phyloP scores from a whole-genome alignment of 2,888 invertebrate species.

The Microctonus aethiopoides region DNA sequence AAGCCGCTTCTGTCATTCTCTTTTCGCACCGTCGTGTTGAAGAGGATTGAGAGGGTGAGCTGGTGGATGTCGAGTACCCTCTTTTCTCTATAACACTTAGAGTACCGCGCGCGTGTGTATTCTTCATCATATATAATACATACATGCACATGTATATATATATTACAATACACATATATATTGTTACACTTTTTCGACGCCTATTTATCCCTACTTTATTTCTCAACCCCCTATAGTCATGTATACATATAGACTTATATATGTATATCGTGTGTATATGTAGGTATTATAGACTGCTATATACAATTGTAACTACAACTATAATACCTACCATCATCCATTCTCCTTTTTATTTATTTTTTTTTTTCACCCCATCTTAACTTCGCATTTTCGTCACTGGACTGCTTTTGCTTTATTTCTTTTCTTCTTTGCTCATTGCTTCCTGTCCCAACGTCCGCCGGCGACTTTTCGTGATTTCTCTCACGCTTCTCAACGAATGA shows the following conservation, averaged over 20 bases:
- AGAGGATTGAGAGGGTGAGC: constrained; percentile 39
- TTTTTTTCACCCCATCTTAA: neutral
- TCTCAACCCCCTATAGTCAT: constrained; percentile 21
- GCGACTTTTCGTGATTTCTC: constrained; percentile 66
- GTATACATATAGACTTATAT: no score
- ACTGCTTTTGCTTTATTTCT: neutral
- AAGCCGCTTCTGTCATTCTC: constrained; percentile 52
- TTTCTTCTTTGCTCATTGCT: neutral
- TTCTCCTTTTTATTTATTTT: neutral
- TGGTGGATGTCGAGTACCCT: constrained; percentile 36
- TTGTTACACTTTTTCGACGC: constrained; percentile 31
- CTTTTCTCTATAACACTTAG: constrained; percentile 27
- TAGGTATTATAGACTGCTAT: neutral
- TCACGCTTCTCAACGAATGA: neutral
- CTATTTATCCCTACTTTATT: constrained; percentile 37
- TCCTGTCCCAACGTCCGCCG: constrained; percentile 65
- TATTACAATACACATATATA: no score
- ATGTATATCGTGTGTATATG: no score
- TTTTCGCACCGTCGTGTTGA: constrained; percentile 15
- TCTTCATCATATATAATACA: constrained; percentile 5
- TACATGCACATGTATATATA: no score
- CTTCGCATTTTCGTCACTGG: neutral
- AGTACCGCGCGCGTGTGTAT: constrained; percentile 13
- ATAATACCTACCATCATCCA: neutral
- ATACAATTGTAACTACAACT: neutral